Evolutionary conservation across 2,113 vertebrate genomes (phyloP), one percentile per base, ranked within the genome.

Genomic region (Electrona antarctica): DNA sequence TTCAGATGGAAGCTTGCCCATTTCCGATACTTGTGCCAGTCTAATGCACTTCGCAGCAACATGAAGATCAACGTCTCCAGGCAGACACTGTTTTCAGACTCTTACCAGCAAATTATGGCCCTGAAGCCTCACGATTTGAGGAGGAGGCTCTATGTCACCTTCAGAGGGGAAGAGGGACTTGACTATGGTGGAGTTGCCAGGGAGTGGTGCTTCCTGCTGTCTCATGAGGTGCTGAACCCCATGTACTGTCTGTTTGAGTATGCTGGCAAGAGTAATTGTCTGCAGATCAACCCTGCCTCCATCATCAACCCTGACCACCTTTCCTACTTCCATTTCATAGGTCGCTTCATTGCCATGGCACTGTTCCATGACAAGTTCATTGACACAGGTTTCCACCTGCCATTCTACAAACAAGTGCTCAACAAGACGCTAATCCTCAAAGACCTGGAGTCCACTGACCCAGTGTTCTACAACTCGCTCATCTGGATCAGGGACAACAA

Each of bases 161-260:
- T 96, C 84, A 91, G 94, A 93, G 95, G 95, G 86, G 95, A 97
- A 92, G 95, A 97, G 33, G 33, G 33, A 41, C 33, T 41, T 41
- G 33, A 41, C 3, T 41, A 41, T 41, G 33, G 33, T 6, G 92
- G 95, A 95, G 74, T 87, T 78, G n/a, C n/a, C 87, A 97, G 95
- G 92, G 95, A 96, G 85, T 97, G 95, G 95, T 96, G 96, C 88
- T 97, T 97, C 89, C 92, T 97, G 73, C 94, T 97, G 77, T 97
- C 95, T 70, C 95, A 97, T 76, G 95, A 97, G 92, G 95, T 97
- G 74, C 90, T 97, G 86, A 97, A 97, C 75, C 95, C 95, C 71
- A 97, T 97, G 95, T 97, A 97, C 91, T 97, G 95, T 88, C 90
- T 97, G 54, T 97, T 97, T 90, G 95, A 97, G 81, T 97, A 97